Conservation (phyloP, 2,888 invertebrate genomes). For the Tuberolachnus salignus region DNA sequence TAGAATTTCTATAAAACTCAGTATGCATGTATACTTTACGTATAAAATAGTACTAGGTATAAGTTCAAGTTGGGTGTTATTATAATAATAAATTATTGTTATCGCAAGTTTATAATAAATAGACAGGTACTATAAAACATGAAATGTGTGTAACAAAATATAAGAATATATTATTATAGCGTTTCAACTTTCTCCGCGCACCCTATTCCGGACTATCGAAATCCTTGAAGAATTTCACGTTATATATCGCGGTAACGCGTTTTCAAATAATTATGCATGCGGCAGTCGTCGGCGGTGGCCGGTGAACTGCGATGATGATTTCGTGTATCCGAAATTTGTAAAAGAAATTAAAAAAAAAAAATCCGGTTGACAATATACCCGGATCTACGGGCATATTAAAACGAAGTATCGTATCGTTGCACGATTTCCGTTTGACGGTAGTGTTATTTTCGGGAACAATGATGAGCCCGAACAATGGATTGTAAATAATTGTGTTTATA, state of each 20-base stretch:
- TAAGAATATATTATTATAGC: neutral
- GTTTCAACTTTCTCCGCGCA: conserved; percentile 1
- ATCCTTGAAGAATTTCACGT: neutral
- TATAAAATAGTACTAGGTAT: too few relatives aligned
- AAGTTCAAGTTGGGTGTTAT: too few relatives aligned
- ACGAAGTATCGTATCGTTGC: conserved; percentile 24
- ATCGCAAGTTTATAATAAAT: too few relatives aligned
- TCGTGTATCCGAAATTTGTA: neutral
- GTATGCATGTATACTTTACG: too few relatives aligned
- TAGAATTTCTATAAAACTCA: too few relatives aligned
- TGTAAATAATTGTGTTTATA: conserved; percentile 32
- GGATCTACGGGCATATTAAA: conserved; percentile 38
- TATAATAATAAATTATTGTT: too few relatives aligned
- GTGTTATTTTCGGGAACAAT: conserved; percentile 41
- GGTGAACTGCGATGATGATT: neutral
- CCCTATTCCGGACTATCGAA: neutral
- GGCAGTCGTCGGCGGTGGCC: too few relatives aligned
- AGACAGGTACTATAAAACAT: too few relatives aligned
- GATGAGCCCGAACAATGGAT: conserved; percentile 16
- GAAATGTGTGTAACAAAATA: conserved; percentile 15
- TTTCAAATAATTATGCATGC: too few relatives aligned
- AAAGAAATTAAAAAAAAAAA: conserved; percentile 22
- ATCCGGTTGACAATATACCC: conserved; percentile 27
- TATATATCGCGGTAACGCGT: too few relatives aligned
- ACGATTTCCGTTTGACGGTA: conserved; percentile 39